A percentile compares a stretch with the other conserved stretches of the same genome.
phyloP scores from a whole-genome alignment of 2,888 invertebrate species.

The Nycteola revayana region DNA sequence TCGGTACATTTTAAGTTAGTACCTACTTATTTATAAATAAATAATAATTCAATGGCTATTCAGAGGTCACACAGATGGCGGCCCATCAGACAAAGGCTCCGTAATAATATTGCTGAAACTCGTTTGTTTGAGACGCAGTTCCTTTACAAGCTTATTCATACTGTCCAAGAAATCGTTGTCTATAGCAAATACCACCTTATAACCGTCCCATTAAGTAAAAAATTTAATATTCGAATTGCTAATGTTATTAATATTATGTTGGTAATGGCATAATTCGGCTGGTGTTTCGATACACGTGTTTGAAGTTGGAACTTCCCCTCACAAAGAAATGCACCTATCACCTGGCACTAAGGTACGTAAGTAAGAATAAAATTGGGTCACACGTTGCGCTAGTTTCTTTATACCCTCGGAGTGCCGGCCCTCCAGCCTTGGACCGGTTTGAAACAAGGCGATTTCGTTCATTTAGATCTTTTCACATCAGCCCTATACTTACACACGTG shows the following conservation, averaged over 20 bases:
- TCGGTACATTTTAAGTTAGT: constrained; percentile 27
- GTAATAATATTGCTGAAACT: constrained; percentile 52
- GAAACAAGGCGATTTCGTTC: constrained; percentile 42
- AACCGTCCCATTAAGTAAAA: constrained; percentile 9
- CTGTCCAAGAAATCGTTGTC: constrained; percentile 3
- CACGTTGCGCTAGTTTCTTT: constrained; percentile 56
- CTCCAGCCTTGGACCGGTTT: constrained; percentile 48
- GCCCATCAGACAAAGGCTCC: constrained; percentile 52
- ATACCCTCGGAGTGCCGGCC: constrained; percentile 33
- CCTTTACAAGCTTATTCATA: constrained; percentile 30
- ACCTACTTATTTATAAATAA: constrained; percentile 35
- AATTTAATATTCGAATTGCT: no score
- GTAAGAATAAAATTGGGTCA: constrained; percentile 68
- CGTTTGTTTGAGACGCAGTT: constrained; percentile 62
- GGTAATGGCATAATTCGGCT: constrained; percentile 41
- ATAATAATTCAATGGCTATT: constrained; percentile 54
- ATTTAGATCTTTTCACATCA: constrained; percentile 47
- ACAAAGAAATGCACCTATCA: constrained; percentile 65
- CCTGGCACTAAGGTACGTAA: constrained; percentile 53
- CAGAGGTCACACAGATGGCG: constrained; percentile 64
- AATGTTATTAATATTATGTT: constrained; percentile 14
- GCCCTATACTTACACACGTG: constrained; percentile 66
- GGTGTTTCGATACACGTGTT: constrained; percentile 62
- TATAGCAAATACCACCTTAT: constrained; percentile 7
- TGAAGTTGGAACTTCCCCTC: constrained; percentile 43